A percentile compares a stretch with the other conserved stretches of the same genome.
These are phyloP conservation scores for Anguilla obscura DNA, from an alignment of 2,797 vertebrate species.

Conservation along the genomic window DNA sequence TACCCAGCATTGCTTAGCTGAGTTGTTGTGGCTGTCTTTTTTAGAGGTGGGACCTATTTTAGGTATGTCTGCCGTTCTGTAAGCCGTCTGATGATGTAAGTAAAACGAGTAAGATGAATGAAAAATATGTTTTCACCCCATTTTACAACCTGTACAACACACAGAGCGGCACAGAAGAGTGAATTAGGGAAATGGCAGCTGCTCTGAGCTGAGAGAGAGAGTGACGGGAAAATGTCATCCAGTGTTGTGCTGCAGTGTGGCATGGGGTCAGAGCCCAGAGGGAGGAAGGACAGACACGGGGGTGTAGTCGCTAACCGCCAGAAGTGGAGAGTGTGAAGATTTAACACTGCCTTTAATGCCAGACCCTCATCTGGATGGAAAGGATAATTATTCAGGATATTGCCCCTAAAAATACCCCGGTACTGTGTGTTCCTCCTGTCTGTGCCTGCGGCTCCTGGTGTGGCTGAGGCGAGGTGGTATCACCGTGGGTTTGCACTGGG, in stretches of 20 bases:
- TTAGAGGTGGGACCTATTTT: background rate
- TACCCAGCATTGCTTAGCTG: background rate
- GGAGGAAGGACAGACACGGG: constrained; percentile 6
- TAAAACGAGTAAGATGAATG: background rate
- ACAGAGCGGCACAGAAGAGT: constrained; percentile 1
- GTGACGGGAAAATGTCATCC: constrained; percentile 16
- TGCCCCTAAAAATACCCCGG: constrained; percentile 27
- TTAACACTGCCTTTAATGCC: constrained; percentile 20
- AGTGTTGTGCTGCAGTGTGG: background rate
- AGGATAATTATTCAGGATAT: constrained; percentile 23
- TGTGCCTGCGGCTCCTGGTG: background rate
- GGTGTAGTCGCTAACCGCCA: background rate
- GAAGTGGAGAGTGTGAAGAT: constrained; percentile 20
- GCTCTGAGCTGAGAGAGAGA: background rate
- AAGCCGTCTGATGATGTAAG: constrained; percentile 3
- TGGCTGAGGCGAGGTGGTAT: background rate
- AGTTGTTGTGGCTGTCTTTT: background rate
- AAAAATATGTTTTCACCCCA: constrained; percentile 4
- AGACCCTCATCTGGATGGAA: constrained; percentile 1
- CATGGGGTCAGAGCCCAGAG: constrained; percentile 9
- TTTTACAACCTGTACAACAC: background rate
- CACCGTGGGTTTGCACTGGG: background rate
- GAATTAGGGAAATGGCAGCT: constrained; percentile 19
- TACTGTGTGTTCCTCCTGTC: constrained; percentile 2
- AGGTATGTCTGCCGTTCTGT: constrained; percentile 11